Conservation (phyloP, 2,797 vertebrate genomes). For the Sebastes dallii region DNA sequence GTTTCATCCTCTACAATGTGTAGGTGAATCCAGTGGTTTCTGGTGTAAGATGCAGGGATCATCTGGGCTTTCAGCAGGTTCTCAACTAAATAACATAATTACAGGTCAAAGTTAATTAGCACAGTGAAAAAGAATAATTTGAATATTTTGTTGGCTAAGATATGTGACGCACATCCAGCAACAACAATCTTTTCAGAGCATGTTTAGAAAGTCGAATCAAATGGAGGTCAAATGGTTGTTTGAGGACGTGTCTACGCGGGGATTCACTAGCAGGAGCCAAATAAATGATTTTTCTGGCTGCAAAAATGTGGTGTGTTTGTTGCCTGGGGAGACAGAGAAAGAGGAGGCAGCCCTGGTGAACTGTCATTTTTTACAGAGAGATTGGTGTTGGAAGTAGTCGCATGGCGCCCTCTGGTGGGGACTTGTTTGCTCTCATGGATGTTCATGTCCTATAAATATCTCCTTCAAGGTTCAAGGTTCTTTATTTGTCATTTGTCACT, state of each 20-base stretch:
- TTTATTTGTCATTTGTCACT: too few relatives aligned
- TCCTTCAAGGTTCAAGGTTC: background rate
- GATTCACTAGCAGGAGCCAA: background rate
- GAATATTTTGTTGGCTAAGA: background rate
- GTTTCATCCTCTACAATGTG: background rate
- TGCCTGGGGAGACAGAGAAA: constrained; percentile 10
- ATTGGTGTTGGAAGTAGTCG: background rate
- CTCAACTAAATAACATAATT: background rate
- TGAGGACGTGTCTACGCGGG: background rate
- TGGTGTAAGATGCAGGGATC: background rate
- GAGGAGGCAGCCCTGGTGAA: background rate
- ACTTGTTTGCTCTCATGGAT: background rate
- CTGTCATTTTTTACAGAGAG: background rate
- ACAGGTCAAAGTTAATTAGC: background rate
- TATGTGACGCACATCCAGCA: background rate
- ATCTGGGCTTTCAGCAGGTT: background rate
- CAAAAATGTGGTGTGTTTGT: background rate
- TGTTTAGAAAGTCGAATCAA: background rate
- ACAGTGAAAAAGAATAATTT: background rate
- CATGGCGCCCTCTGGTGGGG: constrained; percentile 53
- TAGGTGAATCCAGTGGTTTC: background rate
- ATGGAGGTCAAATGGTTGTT: background rate
- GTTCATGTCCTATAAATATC: background rate
- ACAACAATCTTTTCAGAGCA: background rate
- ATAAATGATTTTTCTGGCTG: background rate